Evolutionary conservation across 2,113 vertebrate species (phyloP).

Genomic region (Hassar affinis): DNA sequence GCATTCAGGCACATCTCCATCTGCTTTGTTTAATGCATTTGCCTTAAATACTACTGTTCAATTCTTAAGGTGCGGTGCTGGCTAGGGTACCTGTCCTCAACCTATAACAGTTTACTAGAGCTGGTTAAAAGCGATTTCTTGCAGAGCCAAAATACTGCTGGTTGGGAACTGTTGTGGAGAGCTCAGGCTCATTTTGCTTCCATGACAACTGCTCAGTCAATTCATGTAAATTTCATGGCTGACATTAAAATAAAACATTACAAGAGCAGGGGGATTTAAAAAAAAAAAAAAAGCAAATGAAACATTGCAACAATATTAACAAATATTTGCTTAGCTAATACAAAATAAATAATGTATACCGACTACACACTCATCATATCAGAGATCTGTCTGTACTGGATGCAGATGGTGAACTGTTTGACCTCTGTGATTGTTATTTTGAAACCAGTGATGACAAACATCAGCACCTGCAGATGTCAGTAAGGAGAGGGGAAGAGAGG

Average conservation of each 20-base stretch:
- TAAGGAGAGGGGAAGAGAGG: background rate
- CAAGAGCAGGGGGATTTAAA: background rate
- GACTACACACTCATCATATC: background rate
- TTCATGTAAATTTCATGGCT: background rate
- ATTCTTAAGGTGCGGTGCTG: background rate
- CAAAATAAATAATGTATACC: background rate
- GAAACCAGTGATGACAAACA: background rate
- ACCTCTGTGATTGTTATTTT: background rate
- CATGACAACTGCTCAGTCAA: background rate
- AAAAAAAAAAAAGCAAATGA: background rate
- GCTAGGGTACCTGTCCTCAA: background rate
- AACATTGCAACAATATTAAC: background rate
- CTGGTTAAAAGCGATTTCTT: background rate
- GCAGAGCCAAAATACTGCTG: background rate
- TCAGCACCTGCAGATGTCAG: background rate
- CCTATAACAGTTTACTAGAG: background rate
- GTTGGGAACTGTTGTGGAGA: background rate
- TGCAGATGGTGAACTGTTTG: background rate
- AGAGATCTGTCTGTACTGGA: background rate
- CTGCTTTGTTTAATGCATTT: background rate
- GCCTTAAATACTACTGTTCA: background rate
- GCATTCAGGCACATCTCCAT: background rate
- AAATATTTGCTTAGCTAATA: background rate
- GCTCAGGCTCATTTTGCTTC: background rate
- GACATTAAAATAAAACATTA: background rate